Percentiles rank a stretch among this genome's conserved stretches.
Conservation (phyloP, 2,797 vertebrate genomes). For the Limosa lapponica region DNA sequence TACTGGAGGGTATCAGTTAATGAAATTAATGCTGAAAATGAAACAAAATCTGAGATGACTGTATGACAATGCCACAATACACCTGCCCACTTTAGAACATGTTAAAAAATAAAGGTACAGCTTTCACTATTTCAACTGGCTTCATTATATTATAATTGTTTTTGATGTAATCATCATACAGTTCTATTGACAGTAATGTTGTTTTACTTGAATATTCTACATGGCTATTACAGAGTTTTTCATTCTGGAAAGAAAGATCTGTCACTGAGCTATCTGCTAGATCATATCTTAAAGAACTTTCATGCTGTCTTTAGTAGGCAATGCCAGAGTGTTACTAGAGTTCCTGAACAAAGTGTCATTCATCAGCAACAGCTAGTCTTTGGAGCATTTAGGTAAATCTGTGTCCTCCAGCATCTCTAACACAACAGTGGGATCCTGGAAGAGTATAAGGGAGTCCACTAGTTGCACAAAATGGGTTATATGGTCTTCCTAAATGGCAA, state of each 20-base stretch:
- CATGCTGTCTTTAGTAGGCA: not conserved
- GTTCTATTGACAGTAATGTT: not conserved
- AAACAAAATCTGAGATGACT: not conserved
- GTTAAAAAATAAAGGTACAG: not conserved
- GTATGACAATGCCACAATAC: not conserved
- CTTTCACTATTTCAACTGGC: not conserved
- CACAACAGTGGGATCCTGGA: not conserved
- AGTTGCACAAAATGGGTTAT: not conserved
- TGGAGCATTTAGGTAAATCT: not conserved
- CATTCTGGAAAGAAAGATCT: not conserved
- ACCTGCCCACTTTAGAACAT: not conserved
- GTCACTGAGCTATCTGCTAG: not conserved
- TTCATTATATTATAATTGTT: not conserved
- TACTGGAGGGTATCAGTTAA: not conserved
- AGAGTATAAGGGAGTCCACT: not conserved
- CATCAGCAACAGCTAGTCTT: not conserved
- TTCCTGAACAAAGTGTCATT: not conserved
- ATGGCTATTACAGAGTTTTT: fast-evolving
- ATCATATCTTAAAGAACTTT: not conserved
- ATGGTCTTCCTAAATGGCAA: fast-evolving
- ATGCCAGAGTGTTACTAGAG: not conserved
- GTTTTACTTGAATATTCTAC: not conserved
- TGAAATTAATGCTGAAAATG: slow-evolving; percentile 32
- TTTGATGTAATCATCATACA: not conserved
- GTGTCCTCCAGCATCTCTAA: not conserved